Conservation (phyloP, 2,797 vertebrate species). For the Chromis chromis region DNA sequence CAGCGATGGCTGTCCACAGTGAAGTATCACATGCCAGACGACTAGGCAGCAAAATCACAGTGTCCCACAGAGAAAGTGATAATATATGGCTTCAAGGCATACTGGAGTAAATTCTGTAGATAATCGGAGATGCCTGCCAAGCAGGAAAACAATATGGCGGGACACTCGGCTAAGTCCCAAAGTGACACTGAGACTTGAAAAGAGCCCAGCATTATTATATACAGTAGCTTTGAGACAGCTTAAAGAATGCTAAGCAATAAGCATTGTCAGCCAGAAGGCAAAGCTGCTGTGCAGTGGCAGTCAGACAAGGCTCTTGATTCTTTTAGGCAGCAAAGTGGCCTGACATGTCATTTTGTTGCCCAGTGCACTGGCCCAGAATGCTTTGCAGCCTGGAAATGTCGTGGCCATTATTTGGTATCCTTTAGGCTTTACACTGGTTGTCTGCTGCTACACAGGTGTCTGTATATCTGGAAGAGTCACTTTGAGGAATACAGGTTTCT, state of each 20-base stretch:
- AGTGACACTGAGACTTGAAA: constrained; percentile 49
- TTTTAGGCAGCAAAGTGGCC: constrained; percentile 55
- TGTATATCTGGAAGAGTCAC: background rate
- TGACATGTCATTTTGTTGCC: constrained; percentile 57
- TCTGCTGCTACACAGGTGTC: constrained; percentile 24
- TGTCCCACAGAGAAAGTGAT: constrained; percentile 39
- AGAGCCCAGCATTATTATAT: constrained; percentile 37
- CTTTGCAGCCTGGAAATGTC: constrained; percentile 55
- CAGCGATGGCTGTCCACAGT: constrained; percentile 2
- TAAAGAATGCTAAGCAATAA: constrained; percentile 52
- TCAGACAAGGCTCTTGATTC: constrained; percentile 54
- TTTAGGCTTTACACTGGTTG: constrained; percentile 27
- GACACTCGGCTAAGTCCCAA: constrained; percentile 22
- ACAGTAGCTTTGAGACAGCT: constrained; percentile 47
- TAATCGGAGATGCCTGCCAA: constrained; percentile 49
- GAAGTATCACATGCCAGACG: constrained; percentile 3
- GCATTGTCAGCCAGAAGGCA: constrained; percentile 45
- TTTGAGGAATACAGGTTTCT: background rate
- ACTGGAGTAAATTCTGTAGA: constrained; percentile 31
- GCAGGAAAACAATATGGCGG: constrained; percentile 42
- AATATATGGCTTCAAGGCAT: constrained; percentile 40
- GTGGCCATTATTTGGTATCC: constrained; percentile 41
- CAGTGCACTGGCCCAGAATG: constrained; percentile 51
- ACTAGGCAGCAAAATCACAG: constrained; percentile 1
- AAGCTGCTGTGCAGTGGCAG: constrained; percentile 44